Base-by-base conservation (phyloP, 2,888 invertebrate genomes). In the Dicycla oo region DNA sequence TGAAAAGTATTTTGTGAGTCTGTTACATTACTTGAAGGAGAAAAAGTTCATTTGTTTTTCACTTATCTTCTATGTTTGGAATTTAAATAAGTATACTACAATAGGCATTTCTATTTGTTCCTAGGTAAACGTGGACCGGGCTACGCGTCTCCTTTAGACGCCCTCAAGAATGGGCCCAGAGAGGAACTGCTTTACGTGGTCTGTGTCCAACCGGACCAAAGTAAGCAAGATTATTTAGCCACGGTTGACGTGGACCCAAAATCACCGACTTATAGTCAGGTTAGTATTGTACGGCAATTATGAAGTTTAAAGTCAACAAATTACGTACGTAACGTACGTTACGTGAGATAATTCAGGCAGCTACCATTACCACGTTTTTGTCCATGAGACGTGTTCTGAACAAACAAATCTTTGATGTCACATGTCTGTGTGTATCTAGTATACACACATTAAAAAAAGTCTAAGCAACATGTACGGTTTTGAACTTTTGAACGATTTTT, bases 141-240 rank as follows among this genome's bases (percentile, higher is more conserved):
- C 2, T 98, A 98, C 92, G 96, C 97, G 64, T 97, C 97, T n/a
- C 98, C 98, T 0, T 88, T 97, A 82, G 98, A 98, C 66, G 99
- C 99, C 0, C 98, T 98, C 96, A 96, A 95, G 81, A 97, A 97
- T 84, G 99, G 99, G 0, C 98, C 98, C 0, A 96, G 97, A 63
- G 99, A 99, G 91, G 97, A 98, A 90, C 93, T 99, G 15, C 93
- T 99, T 20, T 99, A 99, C 92, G 97, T 99, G n/a, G 97, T 98
- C 38, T 98, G 99, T 87, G 97, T 99, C 56, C 98, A 98, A 86
- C 98, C 98, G 0, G 97, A 98, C 85, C 92, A 94, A 65, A 97
- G 96, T 0, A 97, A 98, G 88, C 97, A 98, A 3, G 99, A 99
- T 94, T 98, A 99, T 88, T 94, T 99, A 78, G 97, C 98, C 20